phyloP scores from a whole-genome alignment of 2,797 vertebrate genomes.

The Oreortyx pictus region DNA sequence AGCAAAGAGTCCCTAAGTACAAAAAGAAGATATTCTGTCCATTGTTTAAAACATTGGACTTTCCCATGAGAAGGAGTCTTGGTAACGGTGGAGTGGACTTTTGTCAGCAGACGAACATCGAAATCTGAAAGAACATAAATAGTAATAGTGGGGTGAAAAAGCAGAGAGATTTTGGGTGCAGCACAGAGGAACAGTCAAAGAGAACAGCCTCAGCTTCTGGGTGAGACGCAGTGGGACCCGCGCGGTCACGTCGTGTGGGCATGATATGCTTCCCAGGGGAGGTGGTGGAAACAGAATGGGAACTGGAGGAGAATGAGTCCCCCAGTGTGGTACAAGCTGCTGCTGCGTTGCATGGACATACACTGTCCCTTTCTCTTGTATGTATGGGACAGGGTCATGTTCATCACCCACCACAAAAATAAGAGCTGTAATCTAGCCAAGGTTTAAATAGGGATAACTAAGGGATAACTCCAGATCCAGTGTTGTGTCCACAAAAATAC shows the following conservation, averaged over 20 bases:
- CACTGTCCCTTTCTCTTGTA: neutral
- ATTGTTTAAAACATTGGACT: fast-evolving
- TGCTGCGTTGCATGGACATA: neutral
- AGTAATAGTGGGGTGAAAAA: neutral
- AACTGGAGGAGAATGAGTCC: neutral
- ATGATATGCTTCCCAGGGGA: neutral
- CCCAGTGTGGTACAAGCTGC: neutral
- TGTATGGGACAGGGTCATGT: neutral
- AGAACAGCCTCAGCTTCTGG: neutral
- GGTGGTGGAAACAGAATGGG: neutral
- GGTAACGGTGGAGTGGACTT: neutral
- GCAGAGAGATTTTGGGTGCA: neutral
- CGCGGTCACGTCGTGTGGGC: neutral
- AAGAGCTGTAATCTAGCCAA: neutral
- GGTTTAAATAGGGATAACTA: neutral
- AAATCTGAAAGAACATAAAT: neutral
- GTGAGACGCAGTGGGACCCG: neutral
- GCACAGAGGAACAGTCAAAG: neutral
- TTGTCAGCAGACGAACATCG: neutral
- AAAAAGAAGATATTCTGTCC: neutral
- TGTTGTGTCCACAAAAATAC: fast-evolving
- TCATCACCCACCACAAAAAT: neutral
- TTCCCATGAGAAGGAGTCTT: neutral
- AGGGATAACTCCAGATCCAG: neutral
- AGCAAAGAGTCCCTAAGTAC: neutral